Evolutionary conservation across 2,888 invertebrate genomes (phyloP), one percentile per base, ranked within the genome.

Genomic region (Erynnis tages): DNA sequence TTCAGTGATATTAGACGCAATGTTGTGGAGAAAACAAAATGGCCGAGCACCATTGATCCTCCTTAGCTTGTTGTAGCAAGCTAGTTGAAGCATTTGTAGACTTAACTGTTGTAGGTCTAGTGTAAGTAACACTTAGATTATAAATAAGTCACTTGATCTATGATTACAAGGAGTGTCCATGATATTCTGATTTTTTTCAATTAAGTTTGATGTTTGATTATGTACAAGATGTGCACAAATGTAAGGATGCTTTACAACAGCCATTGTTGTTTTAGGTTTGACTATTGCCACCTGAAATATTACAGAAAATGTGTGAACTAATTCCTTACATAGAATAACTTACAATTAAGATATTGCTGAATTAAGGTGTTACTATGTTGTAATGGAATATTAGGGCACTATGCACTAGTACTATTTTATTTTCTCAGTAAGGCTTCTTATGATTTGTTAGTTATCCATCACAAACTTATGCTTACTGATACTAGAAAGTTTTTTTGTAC

Each of bases 51-150:
- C 59, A 43, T 60, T 50, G 61, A 59, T 65, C 63, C 67, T 63
- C 59, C 49, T 63, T 81, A 79, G 88, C 88, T 89, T 88, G 88
- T 80, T 62, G 71, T 81, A 80, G 82, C 88, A 84, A 82, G 89
- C 89, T 87, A 82, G 82, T 70, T 79, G 69, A 86, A 88, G 89
- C 89, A 89, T 89, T 89, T 87, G 79, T 87, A 88, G 86, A 78
- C 64, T 79, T 83, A 83, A 79, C 61, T 58, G 49, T 54, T 73
- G 73, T 88, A 86, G 80, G 60, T 73, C 64, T 67, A 85, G 73
- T 57, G 53, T 73, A 69, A 74, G 65, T 61, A 60, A 65, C 58
- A 17, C 11, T 7, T 45, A 45, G 30, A 30, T 30, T 38, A 16
- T 37, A 43, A 29, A 17, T 50, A 52, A 44, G 44, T 37, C 23